These are phyloP conservation scores for Zeuzera pyrina DNA, from an alignment of 2,888 invertebrate species.

Conservation along the genomic window DNA sequence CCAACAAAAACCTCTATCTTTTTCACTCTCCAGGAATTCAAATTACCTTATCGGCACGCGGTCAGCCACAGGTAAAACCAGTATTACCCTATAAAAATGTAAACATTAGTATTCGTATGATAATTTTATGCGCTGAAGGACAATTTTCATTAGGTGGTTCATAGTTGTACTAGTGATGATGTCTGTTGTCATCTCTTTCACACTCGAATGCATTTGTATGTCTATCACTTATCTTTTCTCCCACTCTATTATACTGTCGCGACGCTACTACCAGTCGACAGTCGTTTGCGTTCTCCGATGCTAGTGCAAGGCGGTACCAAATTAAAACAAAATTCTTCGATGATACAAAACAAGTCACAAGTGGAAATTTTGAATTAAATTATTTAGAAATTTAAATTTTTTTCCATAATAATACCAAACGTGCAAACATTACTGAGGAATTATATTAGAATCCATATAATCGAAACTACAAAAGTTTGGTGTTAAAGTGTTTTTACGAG, in stretches of 20 bases:
- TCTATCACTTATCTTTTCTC: conserved; percentile 49
- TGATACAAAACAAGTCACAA: conserved; percentile 25
- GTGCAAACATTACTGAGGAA: background rate
- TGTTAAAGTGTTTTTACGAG: conserved; percentile 36
- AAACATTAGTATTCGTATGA: conserved; percentile 25
- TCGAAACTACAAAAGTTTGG: conserved; percentile 32
- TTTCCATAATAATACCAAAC: background rate
- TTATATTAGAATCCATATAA: background rate
- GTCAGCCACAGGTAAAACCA: conserved; percentile 60
- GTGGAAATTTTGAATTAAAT: conserved; percentile 25
- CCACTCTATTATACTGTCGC: conserved; percentile 46
- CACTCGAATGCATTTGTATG: conserved; percentile 27
- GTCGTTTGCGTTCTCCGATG: conserved; percentile 43
- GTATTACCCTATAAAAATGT: conserved; percentile 47
- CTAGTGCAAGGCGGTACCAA: conserved; percentile 18
- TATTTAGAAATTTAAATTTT: background rate
- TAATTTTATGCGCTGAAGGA: conserved; percentile 35
- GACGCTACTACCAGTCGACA: conserved; percentile 56
- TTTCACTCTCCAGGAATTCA: conserved; percentile 66
- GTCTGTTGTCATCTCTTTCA: conserved; percentile 36
- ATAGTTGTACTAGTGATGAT: conserved; percentile 47
- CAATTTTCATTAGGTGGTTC: conserved; percentile 52
- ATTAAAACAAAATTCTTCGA: conserved; percentile 26
- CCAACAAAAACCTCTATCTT: conserved; percentile 52
- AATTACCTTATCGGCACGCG: conserved; percentile 65